Evolutionary conservation across 2,888 invertebrate genomes (phyloP).

Genomic region (Brachypterus glaber): DNA sequence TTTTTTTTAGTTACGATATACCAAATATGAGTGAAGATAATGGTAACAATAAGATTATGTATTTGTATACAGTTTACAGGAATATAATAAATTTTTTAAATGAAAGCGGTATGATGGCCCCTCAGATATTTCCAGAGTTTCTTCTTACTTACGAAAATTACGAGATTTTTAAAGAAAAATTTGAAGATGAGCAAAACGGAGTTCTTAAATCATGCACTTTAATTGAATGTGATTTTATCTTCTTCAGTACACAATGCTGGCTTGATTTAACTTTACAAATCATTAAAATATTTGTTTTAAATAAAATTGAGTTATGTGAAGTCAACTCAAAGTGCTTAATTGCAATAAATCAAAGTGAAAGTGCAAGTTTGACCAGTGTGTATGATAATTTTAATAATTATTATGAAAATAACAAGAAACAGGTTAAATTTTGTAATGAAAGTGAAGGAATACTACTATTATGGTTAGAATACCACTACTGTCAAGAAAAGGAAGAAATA

Average conservation of each 20-base stretch:
- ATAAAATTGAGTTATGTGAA: no score
- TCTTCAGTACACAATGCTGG: slow-evolving; percentile 44
- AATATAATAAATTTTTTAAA: slow-evolving; percentile 35
- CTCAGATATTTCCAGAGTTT: slow-evolving; percentile 37
- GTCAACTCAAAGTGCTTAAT: no score
- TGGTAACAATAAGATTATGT: slow-evolving; percentile 16
- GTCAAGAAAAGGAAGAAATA: slow-evolving; percentile 35
- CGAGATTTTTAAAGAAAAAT: slow-evolving; percentile 21
- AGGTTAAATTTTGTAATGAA: slow-evolving; percentile 9
- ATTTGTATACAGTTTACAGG: slow-evolving; percentile 32
- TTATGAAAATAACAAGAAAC: no score
- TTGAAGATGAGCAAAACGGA: slow-evolving; percentile 6
- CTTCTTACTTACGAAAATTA: slow-evolving; percentile 40
- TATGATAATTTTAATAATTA: no score
- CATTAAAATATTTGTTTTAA: slow-evolving; percentile 48
- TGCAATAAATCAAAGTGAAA: no score
- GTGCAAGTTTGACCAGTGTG: no score
- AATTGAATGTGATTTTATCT: slow-evolving; percentile 22
- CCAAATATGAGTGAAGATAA: no score
- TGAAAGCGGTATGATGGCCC: slow-evolving; percentile 33
- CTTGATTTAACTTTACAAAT: slow-evolving; percentile 53
- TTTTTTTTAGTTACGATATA: no score
- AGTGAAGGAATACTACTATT: slow-evolving; percentile 35
- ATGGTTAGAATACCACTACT: slow-evolving; percentile 40
- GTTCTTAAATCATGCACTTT: slow-evolving; percentile 9